phyloP scores from a whole-genome alignment of 2,888 invertebrate genomes.

The Nowickia ferox region DNA sequence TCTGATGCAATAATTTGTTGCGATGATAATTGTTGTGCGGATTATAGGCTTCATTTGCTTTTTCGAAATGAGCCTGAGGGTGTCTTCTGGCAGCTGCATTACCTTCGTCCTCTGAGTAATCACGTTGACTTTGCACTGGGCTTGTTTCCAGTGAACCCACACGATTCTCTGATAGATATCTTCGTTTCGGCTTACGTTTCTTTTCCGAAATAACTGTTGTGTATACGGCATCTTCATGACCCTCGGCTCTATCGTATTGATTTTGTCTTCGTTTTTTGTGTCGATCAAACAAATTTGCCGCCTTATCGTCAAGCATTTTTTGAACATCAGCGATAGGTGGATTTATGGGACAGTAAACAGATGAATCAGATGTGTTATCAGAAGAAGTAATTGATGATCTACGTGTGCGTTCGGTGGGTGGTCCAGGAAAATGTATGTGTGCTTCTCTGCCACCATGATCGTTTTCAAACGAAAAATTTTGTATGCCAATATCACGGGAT shows the following conservation, averaged over 20 bases:
- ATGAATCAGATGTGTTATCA: slow-evolving; percentile 83
- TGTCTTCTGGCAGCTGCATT: slow-evolving; percentile 76
- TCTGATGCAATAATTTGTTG: slow-evolving; percentile 80
- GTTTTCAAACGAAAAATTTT: slow-evolving; percentile 80
- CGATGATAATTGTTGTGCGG: slow-evolving; percentile 81
- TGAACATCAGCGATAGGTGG: slow-evolving; percentile 81
- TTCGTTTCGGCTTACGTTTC: slow-evolving; percentile 80
- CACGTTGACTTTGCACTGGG: slow-evolving; percentile 74
- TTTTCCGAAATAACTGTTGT: slow-evolving; percentile 80
- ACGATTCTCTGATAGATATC: slow-evolving; percentile 82
- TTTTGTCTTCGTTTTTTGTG: slow-evolving; percentile 78
- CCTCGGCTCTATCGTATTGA: slow-evolving; percentile 80
- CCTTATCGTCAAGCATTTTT: slow-evolving; percentile 81
- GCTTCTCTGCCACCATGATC: slow-evolving; percentile 69
- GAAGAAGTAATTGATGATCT: slow-evolving; percentile 80
- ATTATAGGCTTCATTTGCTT: slow-evolving; percentile 81
- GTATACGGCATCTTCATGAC: slow-evolving; percentile 80
- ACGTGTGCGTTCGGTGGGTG: slow-evolving; percentile 76
- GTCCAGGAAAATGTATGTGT: slow-evolving; percentile 77
- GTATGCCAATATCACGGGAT: slow-evolving; percentile 78
- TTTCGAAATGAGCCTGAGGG: slow-evolving; percentile 79
- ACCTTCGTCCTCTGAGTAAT: slow-evolving; percentile 79
- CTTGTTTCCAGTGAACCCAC: slow-evolving; percentile 82
- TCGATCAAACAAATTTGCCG: slow-evolving; percentile 79
- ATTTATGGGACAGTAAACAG: slow-evolving; percentile 82